Conservation (phyloP, 2,888 invertebrate species). For the Parnassius mnemosyne region DNA sequence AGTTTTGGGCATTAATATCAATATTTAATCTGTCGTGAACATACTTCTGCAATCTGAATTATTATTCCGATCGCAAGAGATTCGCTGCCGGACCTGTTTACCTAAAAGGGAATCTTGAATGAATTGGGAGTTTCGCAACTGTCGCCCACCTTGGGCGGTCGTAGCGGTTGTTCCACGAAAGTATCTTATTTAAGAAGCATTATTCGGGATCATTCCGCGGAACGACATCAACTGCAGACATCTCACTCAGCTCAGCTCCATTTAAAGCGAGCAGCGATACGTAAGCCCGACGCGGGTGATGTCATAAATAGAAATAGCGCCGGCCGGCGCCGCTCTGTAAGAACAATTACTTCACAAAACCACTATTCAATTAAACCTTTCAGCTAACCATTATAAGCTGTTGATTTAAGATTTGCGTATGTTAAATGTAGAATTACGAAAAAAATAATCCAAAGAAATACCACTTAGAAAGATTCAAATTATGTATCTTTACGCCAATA, state of each 20-base stretch:
- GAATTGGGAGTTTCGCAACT: conserved; percentile 71
- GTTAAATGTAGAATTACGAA: not conserved
- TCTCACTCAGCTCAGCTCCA: conserved; percentile 76
- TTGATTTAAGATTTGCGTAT: not conserved
- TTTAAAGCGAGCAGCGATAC: conserved; percentile 82
- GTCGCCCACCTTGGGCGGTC: conserved; percentile 55
- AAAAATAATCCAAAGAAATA: not conserved
- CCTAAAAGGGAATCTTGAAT: conserved; percentile 76
- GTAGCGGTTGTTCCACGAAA: conserved; percentile 56
- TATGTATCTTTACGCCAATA: conserved; percentile 7
- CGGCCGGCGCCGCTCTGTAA: conserved; percentile 59
- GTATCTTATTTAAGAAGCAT: conserved; percentile 64
- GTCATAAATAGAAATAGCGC: conserved; percentile 82
- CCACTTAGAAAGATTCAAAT: not conserved
- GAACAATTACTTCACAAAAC: conserved; percentile 66
- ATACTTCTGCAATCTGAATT: conserved; percentile 44
- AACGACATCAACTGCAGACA: conserved; percentile 77
- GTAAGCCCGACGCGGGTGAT: conserved; percentile 79
- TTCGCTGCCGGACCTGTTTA: conserved; percentile 56
- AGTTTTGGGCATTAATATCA: conserved; percentile 19
- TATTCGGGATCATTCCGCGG: conserved; percentile 76
- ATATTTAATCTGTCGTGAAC: conserved; percentile 34
- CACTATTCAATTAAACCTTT: conserved; percentile 53
- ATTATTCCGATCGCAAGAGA: conserved; percentile 61
- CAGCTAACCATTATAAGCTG: conserved; percentile 39